Conservation (phyloP, 1,140 invertebrate species). For the Arion vulgaris region DNA sequence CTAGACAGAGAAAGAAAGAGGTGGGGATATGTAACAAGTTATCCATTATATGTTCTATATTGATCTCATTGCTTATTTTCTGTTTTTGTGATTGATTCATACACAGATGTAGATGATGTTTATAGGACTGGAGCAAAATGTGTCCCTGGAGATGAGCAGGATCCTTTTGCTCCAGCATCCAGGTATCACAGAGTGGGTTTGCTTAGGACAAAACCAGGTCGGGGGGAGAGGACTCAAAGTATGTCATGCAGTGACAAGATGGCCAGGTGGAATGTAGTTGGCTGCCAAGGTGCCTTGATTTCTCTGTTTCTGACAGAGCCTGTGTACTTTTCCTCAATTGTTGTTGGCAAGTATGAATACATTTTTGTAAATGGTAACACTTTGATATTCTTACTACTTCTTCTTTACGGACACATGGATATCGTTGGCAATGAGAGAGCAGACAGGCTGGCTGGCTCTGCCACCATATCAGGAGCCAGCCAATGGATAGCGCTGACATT, state of each 20-base stretch:
- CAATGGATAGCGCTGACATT: too few relatives aligned
- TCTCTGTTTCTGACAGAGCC: constrained; percentile 81
- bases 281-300: constrained; percentile 88
- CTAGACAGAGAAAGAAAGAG: too few relatives aligned
- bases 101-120: constrained; percentile 75
- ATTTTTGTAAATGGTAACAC: too few relatives aligned
- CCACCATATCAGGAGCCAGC: too few relatives aligned
- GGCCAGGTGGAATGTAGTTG: constrained; percentile 88
- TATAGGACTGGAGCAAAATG: constrained; percentile 92
- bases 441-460: too few relatives aligned
- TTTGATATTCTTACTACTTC: too few relatives aligned
- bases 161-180: constrained; percentile 72
- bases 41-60: too few relatives aligned
- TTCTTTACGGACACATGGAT: too few relatives aligned
- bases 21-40: too few relatives aligned
- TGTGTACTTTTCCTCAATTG: constrained; percentile 82
- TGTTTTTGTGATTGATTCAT: neutral
- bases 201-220: constrained; percentile 91
- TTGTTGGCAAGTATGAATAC: constrained; percentile 77
- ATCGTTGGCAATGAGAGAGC: too few relatives aligned
- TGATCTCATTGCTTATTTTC: too few relatives aligned
- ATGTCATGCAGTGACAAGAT: constrained; percentile 96
- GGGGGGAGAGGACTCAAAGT: constrained; percentile 89
- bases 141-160: constrained; percentile 73
- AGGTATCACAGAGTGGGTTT: constrained; percentile 82